Evolutionary conservation across 2,113 vertebrate species (phyloP).

Genomic region (Saimiri boliviensis): DNA sequence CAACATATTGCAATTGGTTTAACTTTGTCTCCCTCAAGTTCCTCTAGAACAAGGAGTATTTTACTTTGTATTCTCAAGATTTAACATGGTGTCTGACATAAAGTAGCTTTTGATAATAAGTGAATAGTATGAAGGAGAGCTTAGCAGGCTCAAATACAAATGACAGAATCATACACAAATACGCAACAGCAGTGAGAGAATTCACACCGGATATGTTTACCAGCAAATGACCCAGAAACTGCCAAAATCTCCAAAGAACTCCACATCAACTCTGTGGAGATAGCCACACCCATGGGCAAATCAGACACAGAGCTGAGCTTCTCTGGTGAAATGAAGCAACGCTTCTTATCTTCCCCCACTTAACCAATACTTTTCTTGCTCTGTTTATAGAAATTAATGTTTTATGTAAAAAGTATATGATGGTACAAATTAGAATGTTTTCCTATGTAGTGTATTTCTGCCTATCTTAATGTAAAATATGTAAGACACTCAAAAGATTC

Average conservation of each 20-base stretch:
- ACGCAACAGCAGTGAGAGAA: background rate
- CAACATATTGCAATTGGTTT: background rate
- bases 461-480: background rate
- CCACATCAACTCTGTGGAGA: background rate
- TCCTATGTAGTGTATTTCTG: background rate
- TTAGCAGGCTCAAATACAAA: background rate
- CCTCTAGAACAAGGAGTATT: background rate
- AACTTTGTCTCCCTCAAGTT: background rate
- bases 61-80: background rate
- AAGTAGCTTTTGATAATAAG: background rate
- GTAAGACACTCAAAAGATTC: background rate
- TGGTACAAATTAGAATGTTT: background rate
- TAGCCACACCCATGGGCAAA: background rate
- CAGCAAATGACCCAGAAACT: conserved; percentile 24
- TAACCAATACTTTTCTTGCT: background rate
- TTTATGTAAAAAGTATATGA: background rate
- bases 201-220: background rate
- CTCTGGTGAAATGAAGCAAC: background rate
- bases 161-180: background rate
- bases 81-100: background rate
- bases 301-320: background rate
- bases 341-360: background rate
- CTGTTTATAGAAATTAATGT: background rate
- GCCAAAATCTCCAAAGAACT: conserved; percentile 1
- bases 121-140: background rate